These are phyloP conservation scores for Mythimna vitellina DNA, from an alignment of 2,888 invertebrate species.

Conservation along the genomic window DNA sequence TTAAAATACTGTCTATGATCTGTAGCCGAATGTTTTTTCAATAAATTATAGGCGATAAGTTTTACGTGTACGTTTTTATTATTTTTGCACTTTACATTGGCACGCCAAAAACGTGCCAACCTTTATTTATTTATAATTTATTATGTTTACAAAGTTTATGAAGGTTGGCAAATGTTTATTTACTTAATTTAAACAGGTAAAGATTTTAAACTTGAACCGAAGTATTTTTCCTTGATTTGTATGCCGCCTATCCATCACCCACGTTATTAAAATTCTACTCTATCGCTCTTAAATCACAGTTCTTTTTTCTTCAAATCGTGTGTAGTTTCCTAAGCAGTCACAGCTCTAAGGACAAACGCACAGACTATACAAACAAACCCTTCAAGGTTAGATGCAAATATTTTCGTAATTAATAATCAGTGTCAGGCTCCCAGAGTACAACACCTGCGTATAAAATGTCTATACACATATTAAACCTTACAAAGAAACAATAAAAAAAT, in stretches of 20 bases:
- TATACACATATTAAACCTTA: conserved; percentile 2
- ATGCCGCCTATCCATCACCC: conserved; percentile 11
- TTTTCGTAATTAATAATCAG: conserved; percentile 44
- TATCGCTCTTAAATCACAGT: conserved; percentile 29
- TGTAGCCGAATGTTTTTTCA: background rate
- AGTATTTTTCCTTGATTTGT: conserved; percentile 51
- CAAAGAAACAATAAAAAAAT: conserved; percentile 29
- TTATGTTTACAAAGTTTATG: conserved; percentile 33
- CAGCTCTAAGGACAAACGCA: conserved; percentile 6
- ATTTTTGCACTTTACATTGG: conserved; percentile 23
- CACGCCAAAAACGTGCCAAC: conserved; percentile 33
- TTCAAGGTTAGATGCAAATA: conserved; percentile 45
- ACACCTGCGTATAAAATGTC: conserved; percentile 23
- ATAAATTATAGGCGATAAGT: background rate
- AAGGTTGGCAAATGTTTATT: conserved; percentile 44
- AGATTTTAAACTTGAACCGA: conserved; percentile 42
- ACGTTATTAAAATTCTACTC: conserved; percentile 45
- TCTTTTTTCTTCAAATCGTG: conserved; percentile 37
- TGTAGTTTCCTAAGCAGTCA: conserved; percentile 30
- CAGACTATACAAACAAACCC: conserved; percentile 18
- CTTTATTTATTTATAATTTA: conserved; percentile 40
- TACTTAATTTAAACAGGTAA: conserved; percentile 50
- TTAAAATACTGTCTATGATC: background rate
- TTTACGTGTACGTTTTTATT: background rate
- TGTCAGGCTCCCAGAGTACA: conserved; percentile 18